Evolutionary conservation across 2,888 invertebrate genomes (phyloP).

Genomic region (Steinernema scapterisci): DNA sequence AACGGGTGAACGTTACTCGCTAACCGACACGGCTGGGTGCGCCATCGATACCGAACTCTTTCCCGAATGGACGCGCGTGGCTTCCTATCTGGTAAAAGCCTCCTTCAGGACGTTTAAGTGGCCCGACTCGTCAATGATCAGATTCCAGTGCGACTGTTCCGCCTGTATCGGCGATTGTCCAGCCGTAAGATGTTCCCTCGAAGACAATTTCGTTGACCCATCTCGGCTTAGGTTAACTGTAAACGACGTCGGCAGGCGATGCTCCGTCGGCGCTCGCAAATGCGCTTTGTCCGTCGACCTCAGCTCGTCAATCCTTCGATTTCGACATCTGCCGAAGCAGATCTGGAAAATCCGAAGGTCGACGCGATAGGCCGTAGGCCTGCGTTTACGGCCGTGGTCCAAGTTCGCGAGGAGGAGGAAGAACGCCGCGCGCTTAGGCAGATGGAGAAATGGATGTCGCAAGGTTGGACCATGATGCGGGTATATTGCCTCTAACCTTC

Average conservation of each 20-base stretch:
- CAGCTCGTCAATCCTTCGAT: background rate
- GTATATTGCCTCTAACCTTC: background rate
- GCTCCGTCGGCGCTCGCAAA: slow-evolving; percentile 29
- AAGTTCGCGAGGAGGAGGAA: slow-evolving; percentile 39
- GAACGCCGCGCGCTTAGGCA: slow-evolving; percentile 38
- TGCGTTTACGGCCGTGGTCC: slow-evolving; percentile 41
- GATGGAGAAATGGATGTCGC: slow-evolving; percentile 37
- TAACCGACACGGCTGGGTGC: slow-evolving; percentile 66
- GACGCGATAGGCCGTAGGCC: slow-evolving; percentile 4
- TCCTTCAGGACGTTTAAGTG: slow-evolving; percentile 66
- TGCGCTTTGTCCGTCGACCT: slow-evolving; percentile 37
- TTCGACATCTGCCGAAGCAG: background rate
- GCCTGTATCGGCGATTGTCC: slow-evolving; percentile 61
- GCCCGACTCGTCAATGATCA: slow-evolving; percentile 66
- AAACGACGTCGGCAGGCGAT: slow-evolving; percentile 34
- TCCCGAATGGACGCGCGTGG: slow-evolving; percentile 60
- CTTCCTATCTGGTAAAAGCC: slow-evolving; percentile 39
- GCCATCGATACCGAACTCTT: slow-evolving; percentile 66
- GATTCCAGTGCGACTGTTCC: slow-evolving; percentile 67
- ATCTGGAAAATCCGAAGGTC: background rate
- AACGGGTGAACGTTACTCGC: slow-evolving; percentile 60
- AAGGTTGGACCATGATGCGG: slow-evolving; percentile 10
- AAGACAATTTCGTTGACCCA: background rate
- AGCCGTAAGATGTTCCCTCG: slow-evolving; percentile 29
- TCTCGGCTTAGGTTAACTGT: slow-evolving; percentile 35